Base-by-base conservation (phyloP, 2,797 vertebrate genomes). In the Pseudotriccus pelzelni region DNA sequence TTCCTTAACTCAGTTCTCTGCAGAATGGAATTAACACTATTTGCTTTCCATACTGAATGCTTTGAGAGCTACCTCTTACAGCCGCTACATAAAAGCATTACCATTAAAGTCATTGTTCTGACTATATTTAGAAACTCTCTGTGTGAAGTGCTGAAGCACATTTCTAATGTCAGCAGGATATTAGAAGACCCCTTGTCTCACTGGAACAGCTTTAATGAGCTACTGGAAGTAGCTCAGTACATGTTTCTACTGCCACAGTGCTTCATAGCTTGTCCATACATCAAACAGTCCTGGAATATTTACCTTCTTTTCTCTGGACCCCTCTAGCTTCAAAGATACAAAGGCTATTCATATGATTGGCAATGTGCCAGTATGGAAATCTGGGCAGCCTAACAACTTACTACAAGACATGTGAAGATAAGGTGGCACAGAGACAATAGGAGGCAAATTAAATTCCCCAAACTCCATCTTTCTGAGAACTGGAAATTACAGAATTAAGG, bases 391-490 rank as follows among this genome's bases (percentile, higher is more conserved):
- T 76, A 95, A 93, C 76, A 63, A 77, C 37, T 85, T 93, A 81
- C 69, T 82, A 49, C 46, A 84, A 94, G 66, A 92, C 1, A 0
- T 64, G 64, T 52, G 77, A 85, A 90, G 88, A 94, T 90, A 87
- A 90, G 66, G 87, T 80, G 53, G 60, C 62, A 79, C 3, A 63
- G 43, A 74, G 44, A 94, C 93, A 96, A 95, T 25, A 68, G 89
- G 79, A 84, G 76, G 76, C 69, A 96, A 95, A 96, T 95, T 93
- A 79, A 89, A 96, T 85, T 84, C 69, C 69, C 52, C 62, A 58
- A 72, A 83, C 66, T 79, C 56, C 39, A 67, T 64, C 66, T 66
- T 84, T 64, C 78, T 41, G 52, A 72, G 78, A 89, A 43, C 20
- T 84, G 56, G 60, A 90, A 92, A 94, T 63, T 64, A 87, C 75